phyloP scores from a whole-genome alignment of 2,797 vertebrate species.

The Sebastes minor region DNA sequence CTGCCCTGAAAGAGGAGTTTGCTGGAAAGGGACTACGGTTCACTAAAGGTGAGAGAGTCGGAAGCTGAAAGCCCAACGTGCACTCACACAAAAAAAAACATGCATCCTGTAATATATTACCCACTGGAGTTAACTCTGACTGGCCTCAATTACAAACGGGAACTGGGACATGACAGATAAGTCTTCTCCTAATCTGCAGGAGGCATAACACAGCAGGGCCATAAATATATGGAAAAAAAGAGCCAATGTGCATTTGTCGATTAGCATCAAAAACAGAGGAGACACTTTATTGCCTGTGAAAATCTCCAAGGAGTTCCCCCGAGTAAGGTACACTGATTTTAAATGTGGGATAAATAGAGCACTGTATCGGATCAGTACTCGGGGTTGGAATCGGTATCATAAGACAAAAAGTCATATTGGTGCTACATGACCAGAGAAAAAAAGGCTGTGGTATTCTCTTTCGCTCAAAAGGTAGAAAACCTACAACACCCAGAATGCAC shows the following conservation, averaged over 20 bases:
- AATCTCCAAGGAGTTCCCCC: too few relatives aligned
- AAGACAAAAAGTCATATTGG: background rate
- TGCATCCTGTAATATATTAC: background rate
- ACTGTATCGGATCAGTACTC: too few relatives aligned
- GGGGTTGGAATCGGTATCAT: too few relatives aligned
- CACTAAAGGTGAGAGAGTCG: conserved; percentile 85
- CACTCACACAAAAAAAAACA: background rate
- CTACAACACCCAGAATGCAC: background rate
- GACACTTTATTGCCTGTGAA: background rate
- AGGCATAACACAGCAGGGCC: background rate
- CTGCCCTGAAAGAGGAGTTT: conserved; percentile 93
- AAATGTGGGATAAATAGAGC: too few relatives aligned
- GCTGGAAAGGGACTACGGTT: conserved; percentile 95
- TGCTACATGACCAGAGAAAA: background rate
- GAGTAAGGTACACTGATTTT: too few relatives aligned
- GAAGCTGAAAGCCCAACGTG: background rate
- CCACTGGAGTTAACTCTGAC: background rate
- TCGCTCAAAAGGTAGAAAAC: background rate
- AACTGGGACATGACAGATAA: background rate
- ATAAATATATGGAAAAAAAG: background rate
- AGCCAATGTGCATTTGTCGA: background rate
- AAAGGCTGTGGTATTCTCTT: background rate
- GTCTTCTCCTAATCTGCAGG: background rate
- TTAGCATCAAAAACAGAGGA: background rate
- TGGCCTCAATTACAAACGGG: background rate